Evolutionary conservation across 1,140 invertebrate genomes (phyloP).

Genomic region (Pseudomyrmex cubaensis): DNA sequence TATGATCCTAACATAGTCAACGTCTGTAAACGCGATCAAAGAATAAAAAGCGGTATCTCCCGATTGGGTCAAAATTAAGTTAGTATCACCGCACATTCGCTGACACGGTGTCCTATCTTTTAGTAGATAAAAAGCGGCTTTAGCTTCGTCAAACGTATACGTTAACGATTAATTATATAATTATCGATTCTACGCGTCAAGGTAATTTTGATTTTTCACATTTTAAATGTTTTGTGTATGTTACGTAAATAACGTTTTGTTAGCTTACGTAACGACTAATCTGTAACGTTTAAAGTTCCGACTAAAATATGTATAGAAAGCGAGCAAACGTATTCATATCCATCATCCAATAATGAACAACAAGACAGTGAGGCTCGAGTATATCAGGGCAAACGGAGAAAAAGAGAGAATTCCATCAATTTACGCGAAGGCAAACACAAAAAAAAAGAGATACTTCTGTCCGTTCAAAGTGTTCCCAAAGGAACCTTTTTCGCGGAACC

Average conservation of each 20-base stretch:
- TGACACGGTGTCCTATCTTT: slow-evolving; percentile 39
- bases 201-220: slow-evolving; percentile 13
- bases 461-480: slow-evolving; percentile 40
- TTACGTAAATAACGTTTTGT: background rate
- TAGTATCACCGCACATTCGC: slow-evolving; percentile 62
- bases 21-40: slow-evolving; percentile 64
- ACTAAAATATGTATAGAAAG: background rate
- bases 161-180: background rate
- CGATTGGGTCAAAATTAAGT: slow-evolving; percentile 75
- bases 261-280: background rate
- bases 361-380: slow-evolving; percentile 3
- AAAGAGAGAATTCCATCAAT: slow-evolving; percentile 47
- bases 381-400: slow-evolving; percentile 18
- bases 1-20: slow-evolving; percentile 64
- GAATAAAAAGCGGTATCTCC: slow-evolving; percentile 73
- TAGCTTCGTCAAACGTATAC: background rate
- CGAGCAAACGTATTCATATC: background rate
- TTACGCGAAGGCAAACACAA: slow-evolving; percentile 7
- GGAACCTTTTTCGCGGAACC: slow-evolving; percentile 19
- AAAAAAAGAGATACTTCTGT: slow-evolving; percentile 43
- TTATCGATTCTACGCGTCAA: background rate
- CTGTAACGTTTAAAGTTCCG: background rate
- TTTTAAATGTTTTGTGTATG: background rate
- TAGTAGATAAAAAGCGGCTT: background rate
- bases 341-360: slow-evolving; percentile 30